Percentiles rank a stretch among this genome's conserved stretches.
Conservation (phyloP, 2,888 invertebrate species). For the Archips crataeganus region DNA sequence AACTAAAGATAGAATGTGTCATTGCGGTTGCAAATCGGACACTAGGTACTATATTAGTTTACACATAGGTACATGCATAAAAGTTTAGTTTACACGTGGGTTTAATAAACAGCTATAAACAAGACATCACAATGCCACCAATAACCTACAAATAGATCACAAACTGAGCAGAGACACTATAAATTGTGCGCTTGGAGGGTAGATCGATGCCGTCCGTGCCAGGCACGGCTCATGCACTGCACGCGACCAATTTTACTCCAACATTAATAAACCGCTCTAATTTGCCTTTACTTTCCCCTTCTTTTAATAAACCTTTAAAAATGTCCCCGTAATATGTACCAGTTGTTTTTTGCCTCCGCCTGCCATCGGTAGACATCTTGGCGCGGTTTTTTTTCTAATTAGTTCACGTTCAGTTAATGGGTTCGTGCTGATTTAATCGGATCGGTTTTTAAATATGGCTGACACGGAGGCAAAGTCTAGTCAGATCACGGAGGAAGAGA, state of each 20-base stretch:
- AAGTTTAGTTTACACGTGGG: too few species aligned
- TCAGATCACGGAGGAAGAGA: constrained; percentile 77
- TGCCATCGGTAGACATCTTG: constrained; percentile 75
- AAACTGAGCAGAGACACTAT: background rate
- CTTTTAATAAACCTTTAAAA: constrained; percentile 82
- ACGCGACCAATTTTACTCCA: constrained; percentile 69
- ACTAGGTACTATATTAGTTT: too few species aligned
- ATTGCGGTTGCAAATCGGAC: too few species aligned
- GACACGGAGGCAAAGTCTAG: constrained; percentile 65
- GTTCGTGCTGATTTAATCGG: constrained; percentile 35
- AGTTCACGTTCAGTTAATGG: constrained; percentile 41
- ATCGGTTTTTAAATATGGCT: constrained; percentile 55
- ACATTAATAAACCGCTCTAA: constrained; percentile 84
- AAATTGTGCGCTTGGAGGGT: background rate
- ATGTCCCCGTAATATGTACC: constrained; percentile 75
- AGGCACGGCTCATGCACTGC: constrained; percentile 63
- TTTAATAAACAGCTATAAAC: too few species aligned
- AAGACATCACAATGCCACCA: background rate
- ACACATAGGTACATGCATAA: too few species aligned
- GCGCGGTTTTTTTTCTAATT: constrained; percentile 51
- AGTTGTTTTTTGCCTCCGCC: constrained; percentile 82
- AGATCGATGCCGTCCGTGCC: constrained; percentile 54
- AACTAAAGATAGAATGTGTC: too few species aligned
- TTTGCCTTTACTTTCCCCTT: constrained; percentile 80
- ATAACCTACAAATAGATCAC: background rate